These are phyloP conservation scores for Tetramorium alpestre DNA, from an alignment of 1,140 invertebrate genomes.

Conservation along the genomic window DNA sequence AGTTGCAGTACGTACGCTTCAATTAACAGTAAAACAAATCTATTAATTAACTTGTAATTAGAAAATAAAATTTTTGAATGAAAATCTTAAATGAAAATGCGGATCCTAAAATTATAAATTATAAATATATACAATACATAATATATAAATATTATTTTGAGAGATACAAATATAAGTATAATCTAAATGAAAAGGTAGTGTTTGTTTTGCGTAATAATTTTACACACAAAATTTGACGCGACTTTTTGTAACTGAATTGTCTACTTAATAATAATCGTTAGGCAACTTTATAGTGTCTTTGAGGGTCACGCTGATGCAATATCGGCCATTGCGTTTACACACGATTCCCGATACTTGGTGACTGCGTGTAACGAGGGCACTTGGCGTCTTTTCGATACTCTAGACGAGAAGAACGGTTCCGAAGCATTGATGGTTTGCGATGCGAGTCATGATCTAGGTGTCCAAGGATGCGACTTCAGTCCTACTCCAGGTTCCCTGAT, in stretches of 20 bases:
- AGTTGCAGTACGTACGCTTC: slow-evolving; percentile 84
- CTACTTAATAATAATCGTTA: slow-evolving; percentile 11
- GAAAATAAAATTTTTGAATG: background rate
- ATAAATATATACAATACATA: background rate
- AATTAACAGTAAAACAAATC: slow-evolving; percentile 20
- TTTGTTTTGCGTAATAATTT: slow-evolving; percentile 19
- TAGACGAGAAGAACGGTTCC: slow-evolving; percentile 37
- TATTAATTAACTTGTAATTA: background rate
- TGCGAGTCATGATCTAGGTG: slow-evolving; percentile 90
- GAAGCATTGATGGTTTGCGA: slow-evolving; percentile 80
- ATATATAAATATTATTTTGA: too few species aligned
- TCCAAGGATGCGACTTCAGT: slow-evolving; percentile 89
- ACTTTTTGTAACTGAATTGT: background rate
- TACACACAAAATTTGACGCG: background rate
- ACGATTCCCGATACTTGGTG: slow-evolving; percentile 88
- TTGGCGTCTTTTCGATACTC: slow-evolving; percentile 83
- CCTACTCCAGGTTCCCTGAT: slow-evolving; percentile 83
- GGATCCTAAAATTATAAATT: background rate
- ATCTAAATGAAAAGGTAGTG: background rate
- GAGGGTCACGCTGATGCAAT: slow-evolving; percentile 87
- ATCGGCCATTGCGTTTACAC: slow-evolving; percentile 88
- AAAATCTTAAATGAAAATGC: background rate
- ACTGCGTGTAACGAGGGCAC: slow-evolving; percentile 89
- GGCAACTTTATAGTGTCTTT: slow-evolving; percentile 80
- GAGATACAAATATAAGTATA: background rate